A percentile compares a stretch with the other conserved stretches of the same genome.
phyloP scores from a whole-genome alignment of 2,888 invertebrate species.

The Pasiphila rectangulata region DNA sequence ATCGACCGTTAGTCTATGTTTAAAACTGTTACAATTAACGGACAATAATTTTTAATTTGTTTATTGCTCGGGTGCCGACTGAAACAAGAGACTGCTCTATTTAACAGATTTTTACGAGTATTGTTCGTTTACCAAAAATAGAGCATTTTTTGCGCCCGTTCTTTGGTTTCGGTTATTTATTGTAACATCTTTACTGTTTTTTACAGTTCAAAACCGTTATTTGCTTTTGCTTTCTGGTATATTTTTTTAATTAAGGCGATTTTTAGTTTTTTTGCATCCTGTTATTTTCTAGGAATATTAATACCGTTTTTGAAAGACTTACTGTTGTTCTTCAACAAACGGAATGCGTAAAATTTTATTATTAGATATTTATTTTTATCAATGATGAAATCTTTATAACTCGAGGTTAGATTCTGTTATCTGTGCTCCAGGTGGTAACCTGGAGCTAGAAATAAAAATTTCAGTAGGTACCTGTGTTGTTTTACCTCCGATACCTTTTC shows the following conservation, averaged over 20 bases:
- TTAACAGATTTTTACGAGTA: constrained; percentile 57
- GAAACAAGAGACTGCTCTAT: constrained; percentile 61
- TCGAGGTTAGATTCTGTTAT: no score
- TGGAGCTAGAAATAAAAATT: no score
- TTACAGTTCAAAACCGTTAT: constrained; percentile 18
- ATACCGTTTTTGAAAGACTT: not conserved
- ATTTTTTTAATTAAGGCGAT: constrained; percentile 15
- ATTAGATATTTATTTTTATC: no score
- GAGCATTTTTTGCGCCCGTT: constrained; percentile 44
- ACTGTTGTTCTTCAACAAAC: no score
- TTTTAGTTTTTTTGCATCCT: constrained; percentile 5
- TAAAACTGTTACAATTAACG: constrained; percentile 65
- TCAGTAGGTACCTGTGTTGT: no score
- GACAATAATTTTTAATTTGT: constrained; percentile 45
- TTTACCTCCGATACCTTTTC: no score
- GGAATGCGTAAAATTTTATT: no score
- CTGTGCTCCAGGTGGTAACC: no score
- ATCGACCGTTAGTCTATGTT: constrained; percentile 28
- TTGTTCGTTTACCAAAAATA: constrained; percentile 41
- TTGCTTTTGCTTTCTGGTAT: constrained; percentile 32
- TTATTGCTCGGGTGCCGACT: constrained; percentile 30
- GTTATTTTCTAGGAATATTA: constrained; percentile 21
- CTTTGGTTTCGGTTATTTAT: constrained; percentile 32
- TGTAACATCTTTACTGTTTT: constrained; percentile 33
- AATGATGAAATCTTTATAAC: no score